These are phyloP conservation scores for Chunga burmeisteri DNA, from an alignment of 2,113 vertebrate genomes.

Conservation along the genomic window DNA sequence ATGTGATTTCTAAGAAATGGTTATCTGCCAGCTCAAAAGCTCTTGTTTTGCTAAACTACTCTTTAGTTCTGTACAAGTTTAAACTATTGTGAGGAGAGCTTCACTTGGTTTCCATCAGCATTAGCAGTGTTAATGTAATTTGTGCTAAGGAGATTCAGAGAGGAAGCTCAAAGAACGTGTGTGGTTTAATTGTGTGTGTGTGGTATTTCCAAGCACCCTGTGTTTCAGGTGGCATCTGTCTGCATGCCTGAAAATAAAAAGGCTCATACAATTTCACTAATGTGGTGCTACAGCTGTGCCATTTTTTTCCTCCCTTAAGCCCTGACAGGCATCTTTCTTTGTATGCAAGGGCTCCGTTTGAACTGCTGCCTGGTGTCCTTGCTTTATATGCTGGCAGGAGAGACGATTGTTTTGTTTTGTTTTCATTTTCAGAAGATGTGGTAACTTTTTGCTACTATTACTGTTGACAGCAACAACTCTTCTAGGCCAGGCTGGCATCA, in stretches of 20 bases:
- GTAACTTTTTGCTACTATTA: neutral
- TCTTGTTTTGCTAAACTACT: neutral
- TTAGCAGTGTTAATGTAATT: neutral
- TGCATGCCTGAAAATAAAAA: slow-evolving; percentile 8
- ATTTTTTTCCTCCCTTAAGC: neutral
- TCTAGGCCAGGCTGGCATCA: neutral
- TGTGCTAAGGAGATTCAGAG: neutral
- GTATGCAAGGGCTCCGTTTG: neutral
- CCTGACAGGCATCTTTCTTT: neutral
- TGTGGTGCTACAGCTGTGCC: slow-evolving; percentile 10
- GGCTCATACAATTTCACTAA: neutral
- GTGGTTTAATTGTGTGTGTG: neutral
- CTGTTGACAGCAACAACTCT: neutral
- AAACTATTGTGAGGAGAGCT: neutral
- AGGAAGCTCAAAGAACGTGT: neutral
- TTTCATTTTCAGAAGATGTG: neutral
- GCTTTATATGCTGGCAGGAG: neutral
- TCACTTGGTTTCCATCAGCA: neutral
- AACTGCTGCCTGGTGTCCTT: neutral
- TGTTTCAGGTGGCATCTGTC: slow-evolving; percentile 42
- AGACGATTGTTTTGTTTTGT: neutral
- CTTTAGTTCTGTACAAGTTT: neutral
- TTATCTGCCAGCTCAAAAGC: neutral
- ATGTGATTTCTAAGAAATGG: neutral
- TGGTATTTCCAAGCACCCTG: neutral